Evolutionary conservation across 1,140 invertebrate genomes (phyloP).

Genomic region (Portunus trituberculatus): DNA sequence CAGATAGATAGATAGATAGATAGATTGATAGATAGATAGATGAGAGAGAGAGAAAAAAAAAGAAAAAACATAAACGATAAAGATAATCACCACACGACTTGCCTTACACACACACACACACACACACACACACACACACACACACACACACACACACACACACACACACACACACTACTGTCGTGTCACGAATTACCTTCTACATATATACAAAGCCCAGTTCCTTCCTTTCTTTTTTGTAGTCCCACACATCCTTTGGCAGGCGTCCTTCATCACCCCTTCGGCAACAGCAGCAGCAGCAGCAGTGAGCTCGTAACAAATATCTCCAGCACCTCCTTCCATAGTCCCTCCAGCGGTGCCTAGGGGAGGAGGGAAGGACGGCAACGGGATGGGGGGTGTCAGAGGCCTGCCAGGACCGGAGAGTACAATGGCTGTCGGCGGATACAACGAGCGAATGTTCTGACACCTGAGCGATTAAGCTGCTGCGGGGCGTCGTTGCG

Average conservation of each 20-base stretch:
- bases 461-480: slow-evolving; percentile 52
- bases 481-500: background rate
- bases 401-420: background rate
- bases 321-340: background rate
- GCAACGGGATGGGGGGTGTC: background rate
- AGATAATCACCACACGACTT: too few relatives aligned
- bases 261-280: background rate
- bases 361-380: background rate
- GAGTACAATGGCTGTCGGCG: slow-evolving; percentile 58
- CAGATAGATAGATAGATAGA: too few relatives aligned
- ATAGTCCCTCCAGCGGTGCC: background rate
- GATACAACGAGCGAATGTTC: slow-evolving; percentile 60
- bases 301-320: background rate
- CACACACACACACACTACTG: background rate
- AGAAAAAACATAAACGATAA: too few relatives aligned
- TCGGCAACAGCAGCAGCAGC: background rate
- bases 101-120: background rate
- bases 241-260: background rate
- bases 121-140: background rate
- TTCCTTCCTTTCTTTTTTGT: background rate
- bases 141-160: slow-evolving; percentile 38
- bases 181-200: too few relatives aligned
- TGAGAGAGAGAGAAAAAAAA: too few relatives aligned
- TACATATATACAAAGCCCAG: background rate
- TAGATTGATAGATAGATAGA: too few relatives aligned